These are phyloP conservation scores for Microdon myrmicae DNA, from an alignment of 2,888 invertebrate genomes.

Conservation along the genomic window DNA sequence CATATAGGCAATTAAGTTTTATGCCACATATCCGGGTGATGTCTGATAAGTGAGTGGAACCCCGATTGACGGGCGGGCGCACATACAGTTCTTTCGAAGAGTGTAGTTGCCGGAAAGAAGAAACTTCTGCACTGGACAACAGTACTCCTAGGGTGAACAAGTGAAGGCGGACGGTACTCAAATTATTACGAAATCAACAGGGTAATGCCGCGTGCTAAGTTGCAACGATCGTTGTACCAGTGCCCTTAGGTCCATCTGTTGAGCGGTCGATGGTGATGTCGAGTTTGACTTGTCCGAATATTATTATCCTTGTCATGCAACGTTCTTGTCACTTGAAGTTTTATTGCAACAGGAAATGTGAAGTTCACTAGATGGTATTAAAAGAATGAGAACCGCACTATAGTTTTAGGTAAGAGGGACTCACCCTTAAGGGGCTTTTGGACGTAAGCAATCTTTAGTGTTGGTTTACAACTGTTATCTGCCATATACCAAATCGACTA, in stretches of 20 bases:
- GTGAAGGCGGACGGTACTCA: slow-evolving; percentile 11
- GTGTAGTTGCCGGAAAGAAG: slow-evolving; percentile 14
- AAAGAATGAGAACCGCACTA: too few relatives aligned
- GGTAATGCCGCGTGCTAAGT: too few relatives aligned
- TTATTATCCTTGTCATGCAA: slow-evolving; percentile 5
- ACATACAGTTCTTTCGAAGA: slow-evolving; percentile 1
- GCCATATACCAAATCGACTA: too few relatives aligned
- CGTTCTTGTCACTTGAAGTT: slow-evolving; percentile 9
- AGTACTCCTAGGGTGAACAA: slow-evolving; percentile 1
- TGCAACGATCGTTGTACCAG: too few relatives aligned
- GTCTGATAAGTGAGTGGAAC: background rate
- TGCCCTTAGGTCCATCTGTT: too few relatives aligned
- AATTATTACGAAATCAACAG: slow-evolving; percentile 10
- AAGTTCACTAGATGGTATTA: slow-evolving; percentile 24
- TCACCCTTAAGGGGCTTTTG: too few relatives aligned
- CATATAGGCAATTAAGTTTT: slow-evolving; percentile 24
- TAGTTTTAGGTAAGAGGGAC: too few relatives aligned
- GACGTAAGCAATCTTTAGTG: too few relatives aligned
- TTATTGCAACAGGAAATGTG: slow-evolving; percentile 33
- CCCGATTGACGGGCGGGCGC: background rate
- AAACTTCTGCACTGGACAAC: slow-evolving; percentile 7
- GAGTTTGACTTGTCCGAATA: background rate
- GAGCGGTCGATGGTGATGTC: too few relatives aligned
- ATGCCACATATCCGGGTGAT: slow-evolving; percentile 33
- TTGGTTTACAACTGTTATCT: too few relatives aligned